Conservation (phyloP, 2,888 invertebrate species). For the Periphyllus acericola region DNA sequence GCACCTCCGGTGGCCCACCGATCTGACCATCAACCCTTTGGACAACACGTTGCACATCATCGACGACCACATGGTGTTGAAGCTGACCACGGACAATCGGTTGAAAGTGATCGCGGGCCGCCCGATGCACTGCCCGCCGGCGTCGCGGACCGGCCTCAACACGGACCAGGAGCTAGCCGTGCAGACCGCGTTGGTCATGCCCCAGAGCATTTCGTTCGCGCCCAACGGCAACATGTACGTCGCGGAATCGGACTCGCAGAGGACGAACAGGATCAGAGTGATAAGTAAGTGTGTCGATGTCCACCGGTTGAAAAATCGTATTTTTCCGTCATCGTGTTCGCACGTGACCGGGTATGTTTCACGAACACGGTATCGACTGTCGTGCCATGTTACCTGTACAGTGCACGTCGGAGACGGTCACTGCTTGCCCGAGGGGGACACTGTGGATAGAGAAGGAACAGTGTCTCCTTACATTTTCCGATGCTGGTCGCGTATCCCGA, state of each 20-base stretch:
- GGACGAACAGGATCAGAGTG: constrained; percentile 89
- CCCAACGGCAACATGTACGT: constrained; percentile 92
- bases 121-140: constrained; percentile 88
- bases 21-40: constrained; percentile 90
- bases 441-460: not conserved
- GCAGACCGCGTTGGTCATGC: constrained; percentile 90
- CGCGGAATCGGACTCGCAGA: constrained; percentile 94
- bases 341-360: not conserved
- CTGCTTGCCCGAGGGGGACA: not conserved
- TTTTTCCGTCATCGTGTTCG: not conserved
- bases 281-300: constrained; percentile 70
- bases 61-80: constrained; percentile 94
- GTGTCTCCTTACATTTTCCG: not conserved
- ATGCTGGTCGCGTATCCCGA: not conserved
- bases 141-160: constrained; percentile 70
- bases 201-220: constrained; percentile 93
- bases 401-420: not conserved
- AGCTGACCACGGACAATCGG: constrained; percentile 89
- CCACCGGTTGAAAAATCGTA: no score
- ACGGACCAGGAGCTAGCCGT: constrained; percentile 86
- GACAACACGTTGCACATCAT: constrained; percentile 95
- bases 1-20: constrained; percentile 95
- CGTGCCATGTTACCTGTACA: not conserved
- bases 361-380: not conserved
- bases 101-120: constrained; percentile 93